A percentile compares a stretch with the other conserved stretches of the same genome.
phyloP scores from a whole-genome alignment of 1,140 invertebrate species.

The Lysiphlebus fabarum region DNA sequence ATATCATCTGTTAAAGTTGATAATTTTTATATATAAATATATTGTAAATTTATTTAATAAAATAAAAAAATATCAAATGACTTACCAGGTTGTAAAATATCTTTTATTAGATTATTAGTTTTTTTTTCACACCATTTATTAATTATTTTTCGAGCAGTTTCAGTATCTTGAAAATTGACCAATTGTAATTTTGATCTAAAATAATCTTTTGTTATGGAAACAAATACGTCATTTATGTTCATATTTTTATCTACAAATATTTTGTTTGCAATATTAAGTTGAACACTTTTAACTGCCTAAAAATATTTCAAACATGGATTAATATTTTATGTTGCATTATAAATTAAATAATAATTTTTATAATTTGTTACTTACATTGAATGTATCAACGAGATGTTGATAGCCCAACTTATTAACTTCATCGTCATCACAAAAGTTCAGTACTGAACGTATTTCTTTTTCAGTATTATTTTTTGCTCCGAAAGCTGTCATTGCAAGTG shows the following conservation, averaged over 20 bases:
- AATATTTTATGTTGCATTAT: too few relatives aligned
- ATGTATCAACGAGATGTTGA: conserved; percentile 22
- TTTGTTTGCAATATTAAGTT: conserved; percentile 63
- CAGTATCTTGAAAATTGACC: conserved; percentile 56
- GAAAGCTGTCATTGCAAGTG: conserved; percentile 57
- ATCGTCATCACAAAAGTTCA: conserved; percentile 45
- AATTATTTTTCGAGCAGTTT: conserved; percentile 56
- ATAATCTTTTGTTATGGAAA: conserved; percentile 5
- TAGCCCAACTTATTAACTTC: conserved; percentile 27
- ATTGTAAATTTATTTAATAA: too few relatives aligned
- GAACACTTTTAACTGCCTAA: conserved; percentile 46
- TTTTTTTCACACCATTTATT: conserved; percentile 72
- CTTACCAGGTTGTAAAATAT: conserved; percentile 59
- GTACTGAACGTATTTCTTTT: conserved; percentile 52
- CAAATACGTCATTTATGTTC: conserved; percentile 20
- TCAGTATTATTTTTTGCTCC: conserved; percentile 59
- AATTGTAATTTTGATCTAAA: conserved; percentile 57
- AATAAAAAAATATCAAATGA: too few relatives aligned
- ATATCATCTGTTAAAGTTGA: conserved; percentile 8
- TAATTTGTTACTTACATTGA: conserved; percentile 34
- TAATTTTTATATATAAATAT: too few relatives aligned
- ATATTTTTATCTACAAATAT: conserved; percentile 60
- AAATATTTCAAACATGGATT: conserved; percentile 13
- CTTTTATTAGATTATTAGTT: conserved; percentile 70
- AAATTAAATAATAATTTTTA: not conserved